Base-by-base conservation (phyloP, 2,888 invertebrate genomes). In the Ptilodon capucinus region DNA sequence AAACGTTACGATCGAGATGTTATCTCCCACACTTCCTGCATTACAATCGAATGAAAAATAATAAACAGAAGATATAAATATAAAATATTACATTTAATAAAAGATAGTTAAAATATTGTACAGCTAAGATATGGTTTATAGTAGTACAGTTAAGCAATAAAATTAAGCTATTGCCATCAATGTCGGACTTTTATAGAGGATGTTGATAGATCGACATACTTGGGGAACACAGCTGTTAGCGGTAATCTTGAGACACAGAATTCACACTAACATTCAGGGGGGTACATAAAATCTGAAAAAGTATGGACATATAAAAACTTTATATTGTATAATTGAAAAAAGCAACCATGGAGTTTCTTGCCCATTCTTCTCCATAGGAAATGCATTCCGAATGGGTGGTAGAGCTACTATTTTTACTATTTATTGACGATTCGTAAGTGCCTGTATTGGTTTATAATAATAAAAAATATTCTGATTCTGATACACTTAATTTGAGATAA, bases 1-100 rank as follows among this genome's bases (percentile, higher is more conserved):
- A 71, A 73, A 72, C 68, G 67, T 68, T 73, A 68, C 58, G 38
- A 77, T 75, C 68, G 66, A 75, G 74, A 77, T 79, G 57, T 63
- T 74, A 79, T 79, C 76, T 57, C 39, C 46, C 51, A 52, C 42
- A 70, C 68, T 79, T 74, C 74, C 67, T 72, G 70, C 66, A 57
- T 60, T 65, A 54, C 55, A 55, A 39, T 48, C 44, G 48, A 51
- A 57, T 42, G 35, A 40, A 48, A 49, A 55, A 49, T 55, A 46
- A 42, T 47, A 35, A 35, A 9, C 1, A 8, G 2, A n/a, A 9
- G 17, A 2, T 16, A 35, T 17, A 17, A 11, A 35, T 35, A 18
- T 35, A 3, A 34, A 34, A 34, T 16, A 18, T 36, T 36, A 38
- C 19, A 38, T 13, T 19, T 5, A 38, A 38, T 38, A 19, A 38